Evolutionary conservation across 2,113 vertebrate genomes (phyloP), one percentile per base, ranked within the genome.

Genomic region (Gambusia holbrooki): DNA sequence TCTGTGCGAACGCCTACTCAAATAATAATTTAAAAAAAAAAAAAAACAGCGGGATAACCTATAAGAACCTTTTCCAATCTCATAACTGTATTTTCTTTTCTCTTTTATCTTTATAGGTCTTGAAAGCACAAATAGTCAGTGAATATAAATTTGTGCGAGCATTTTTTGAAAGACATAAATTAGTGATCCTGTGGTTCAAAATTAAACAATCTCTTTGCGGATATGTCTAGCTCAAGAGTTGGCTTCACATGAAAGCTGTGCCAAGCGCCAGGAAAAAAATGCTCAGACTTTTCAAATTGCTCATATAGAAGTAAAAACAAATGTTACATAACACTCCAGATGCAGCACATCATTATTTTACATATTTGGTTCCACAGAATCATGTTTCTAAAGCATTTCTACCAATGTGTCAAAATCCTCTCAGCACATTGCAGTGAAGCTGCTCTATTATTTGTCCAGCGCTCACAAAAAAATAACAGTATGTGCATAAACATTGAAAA

Each of bases 321-420:
- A 65, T 51, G 65, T 68, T 60, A 22, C 11, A 58, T 60, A 74
- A 74, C 77, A 54, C 33, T 48, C 11, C 12, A 32, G 5, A 25
- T 66, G 48, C 4, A 10, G 5, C 64, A 73, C 58, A 27, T 58
- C 17, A 66, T 74, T 62, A 40, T 76, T 69, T 84, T 14, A 66
- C 65, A 73, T 62, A 63, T 7, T 22, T 22, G 22, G 51, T 58
- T 7, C 25, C 51, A 58, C 19, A 58, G 51, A 58, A 58, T 54
- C 19, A 54, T 58, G 51, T 58, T 58, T 58, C 22, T n/a, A 58
- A n/a, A 58, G 51, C 25, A n/a, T 58, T 58, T n/a, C 51, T 58
- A 58, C 51, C 51, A 58, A 58, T 58, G 51, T 58, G 51, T 22
- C 22, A 58, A 54, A 58, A 58, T 58, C 51, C 8, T 25, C 51